Evolutionary conservation across 2,888 invertebrate genomes (phyloP).

Genomic region (Pterostichus niger): DNA sequence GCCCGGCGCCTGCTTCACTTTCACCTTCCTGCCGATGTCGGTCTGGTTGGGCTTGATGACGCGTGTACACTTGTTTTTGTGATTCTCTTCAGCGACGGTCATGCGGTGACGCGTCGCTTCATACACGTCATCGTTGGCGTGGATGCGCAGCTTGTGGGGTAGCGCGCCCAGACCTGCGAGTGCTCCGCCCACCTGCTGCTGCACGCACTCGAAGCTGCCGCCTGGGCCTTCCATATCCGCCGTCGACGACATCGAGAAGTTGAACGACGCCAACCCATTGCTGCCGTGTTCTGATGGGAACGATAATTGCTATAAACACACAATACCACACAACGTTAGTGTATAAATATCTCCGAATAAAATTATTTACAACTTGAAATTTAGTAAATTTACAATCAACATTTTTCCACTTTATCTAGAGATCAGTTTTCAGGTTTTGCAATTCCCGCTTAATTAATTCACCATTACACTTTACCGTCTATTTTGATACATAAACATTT

Average conservation of each 20-base stretch:
- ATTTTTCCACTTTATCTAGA: too few relatives aligned
- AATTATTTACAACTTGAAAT: too few relatives aligned
- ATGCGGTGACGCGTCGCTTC: constrained; percentile 94
- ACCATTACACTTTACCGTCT: too few relatives aligned
- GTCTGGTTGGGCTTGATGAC: constrained; percentile 95
- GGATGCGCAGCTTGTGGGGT: constrained; percentile 93
- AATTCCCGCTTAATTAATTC: too few relatives aligned
- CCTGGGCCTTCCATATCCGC: constrained; percentile 90
- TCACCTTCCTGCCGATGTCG: constrained; percentile 93
- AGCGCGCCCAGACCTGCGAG: constrained; percentile 91
- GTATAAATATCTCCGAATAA: too few relatives aligned
- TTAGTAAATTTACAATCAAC: too few relatives aligned
- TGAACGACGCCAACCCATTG: constrained; percentile 82
- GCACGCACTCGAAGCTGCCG: constrained; percentile 96
- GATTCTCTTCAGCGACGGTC: constrained; percentile 94
- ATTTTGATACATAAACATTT: too few relatives aligned
- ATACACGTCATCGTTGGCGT: constrained; percentile 97
- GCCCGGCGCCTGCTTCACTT: constrained; percentile 81
- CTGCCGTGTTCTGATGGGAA: constrained; percentile 83
- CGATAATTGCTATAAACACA: constrained; percentile 84
- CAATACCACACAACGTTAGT: constrained; percentile 68
- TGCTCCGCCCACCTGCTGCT: constrained; percentile 80
- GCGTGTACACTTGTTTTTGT: constrained; percentile 96
- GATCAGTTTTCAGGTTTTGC: too few relatives aligned
- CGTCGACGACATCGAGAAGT: constrained; percentile 88